Percentiles rank a stretch among this genome's conserved stretches.
Conservation (phyloP, 2,888 invertebrate genomes). For the Criorhina ranunculi region DNA sequence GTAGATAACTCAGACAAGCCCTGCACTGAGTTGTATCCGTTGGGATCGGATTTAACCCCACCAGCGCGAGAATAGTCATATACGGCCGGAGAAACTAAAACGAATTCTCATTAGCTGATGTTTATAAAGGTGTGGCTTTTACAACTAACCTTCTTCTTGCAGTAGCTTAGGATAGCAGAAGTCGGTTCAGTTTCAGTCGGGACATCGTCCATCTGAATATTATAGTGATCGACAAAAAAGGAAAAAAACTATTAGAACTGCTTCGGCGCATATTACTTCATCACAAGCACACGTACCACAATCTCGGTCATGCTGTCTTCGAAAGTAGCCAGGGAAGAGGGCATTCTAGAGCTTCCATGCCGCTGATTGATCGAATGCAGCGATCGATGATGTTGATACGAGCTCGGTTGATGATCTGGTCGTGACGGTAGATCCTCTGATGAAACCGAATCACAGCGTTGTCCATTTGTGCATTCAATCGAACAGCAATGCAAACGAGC, state of each 20-base stretch:
- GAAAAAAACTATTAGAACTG: conserved; percentile 80
- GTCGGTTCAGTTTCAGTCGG: conserved; percentile 89
- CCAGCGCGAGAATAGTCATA: conserved; percentile 89
- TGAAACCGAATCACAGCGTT: conserved; percentile 32
- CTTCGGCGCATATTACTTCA: conserved; percentile 78
- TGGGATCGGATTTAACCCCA: conserved; percentile 90
- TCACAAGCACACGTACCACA: conserved; percentile 73
- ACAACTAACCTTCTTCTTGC: conserved; percentile 89
- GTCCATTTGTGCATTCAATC: conserved; percentile 60
- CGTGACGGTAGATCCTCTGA: conserved; percentile 38
- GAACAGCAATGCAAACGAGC: conserved; percentile 43
- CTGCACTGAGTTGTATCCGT: conserved; percentile 87
- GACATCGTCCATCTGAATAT: conserved; percentile 88
- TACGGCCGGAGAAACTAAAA: conserved; percentile 90
- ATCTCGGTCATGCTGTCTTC: conserved; percentile 79
- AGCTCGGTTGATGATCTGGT: conserved; percentile 22
- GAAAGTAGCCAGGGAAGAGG: conserved; percentile 75
- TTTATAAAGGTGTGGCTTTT: background rate
- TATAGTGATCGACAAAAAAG: conserved; percentile 80
- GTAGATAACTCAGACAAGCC: conserved; percentile 88
- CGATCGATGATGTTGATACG: conserved; percentile 44
- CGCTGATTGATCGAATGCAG: conserved; percentile 51
- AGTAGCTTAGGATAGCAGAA: conserved; percentile 91
- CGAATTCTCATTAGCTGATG: conserved; percentile 69
- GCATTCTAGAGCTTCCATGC: conserved; percentile 65